These are phyloP conservation scores for Sturmia bella DNA, from an alignment of 2,888 invertebrate genomes.

Conservation along the genomic window DNA sequence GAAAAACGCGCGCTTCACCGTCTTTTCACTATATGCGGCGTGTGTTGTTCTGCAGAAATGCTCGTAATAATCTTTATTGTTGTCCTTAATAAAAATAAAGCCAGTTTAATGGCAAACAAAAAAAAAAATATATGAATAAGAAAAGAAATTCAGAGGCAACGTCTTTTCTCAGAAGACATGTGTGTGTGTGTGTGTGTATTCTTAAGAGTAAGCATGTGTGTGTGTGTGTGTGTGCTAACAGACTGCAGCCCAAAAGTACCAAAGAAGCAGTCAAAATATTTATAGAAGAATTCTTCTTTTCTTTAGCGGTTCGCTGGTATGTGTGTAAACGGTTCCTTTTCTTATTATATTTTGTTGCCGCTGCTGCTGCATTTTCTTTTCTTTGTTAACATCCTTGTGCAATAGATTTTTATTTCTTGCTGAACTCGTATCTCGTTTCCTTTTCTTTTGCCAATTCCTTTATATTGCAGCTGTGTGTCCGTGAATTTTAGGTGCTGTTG, in stretches of 20 bases:
- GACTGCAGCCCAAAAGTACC: background rate
- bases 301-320: background rate
- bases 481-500: slow-evolving; percentile 34
- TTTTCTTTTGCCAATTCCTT: slow-evolving; percentile 33
- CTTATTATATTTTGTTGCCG: slow-evolving; percentile 4
- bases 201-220: background rate
- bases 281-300: slow-evolving; percentile 12
- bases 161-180: slow-evolving; percentile 37
- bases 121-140: background rate
- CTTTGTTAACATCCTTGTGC: slow-evolving; percentile 36
- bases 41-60: slow-evolving; percentile 48
- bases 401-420: slow-evolving; percentile 22
- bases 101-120: background rate
- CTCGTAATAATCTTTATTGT: slow-evolving; percentile 44
- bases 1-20: slow-evolving; percentile 58
- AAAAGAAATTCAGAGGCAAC: slow-evolving; percentile 3
- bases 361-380: too few relatives aligned
- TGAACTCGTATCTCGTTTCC: slow-evolving; percentile 31
- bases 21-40: slow-evolving; percentile 12
- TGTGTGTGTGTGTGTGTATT: background rate
- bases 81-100: slow-evolving; percentile 49
- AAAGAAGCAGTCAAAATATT: slow-evolving; percentile 33
- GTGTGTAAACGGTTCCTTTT: slow-evolving; percentile 33
- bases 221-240: slow-evolving; percentile 10
- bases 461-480: slow-evolving; percentile 33